phyloP scores from a whole-genome alignment of 2,888 invertebrate species.

The Bombylius discolor region DNA sequence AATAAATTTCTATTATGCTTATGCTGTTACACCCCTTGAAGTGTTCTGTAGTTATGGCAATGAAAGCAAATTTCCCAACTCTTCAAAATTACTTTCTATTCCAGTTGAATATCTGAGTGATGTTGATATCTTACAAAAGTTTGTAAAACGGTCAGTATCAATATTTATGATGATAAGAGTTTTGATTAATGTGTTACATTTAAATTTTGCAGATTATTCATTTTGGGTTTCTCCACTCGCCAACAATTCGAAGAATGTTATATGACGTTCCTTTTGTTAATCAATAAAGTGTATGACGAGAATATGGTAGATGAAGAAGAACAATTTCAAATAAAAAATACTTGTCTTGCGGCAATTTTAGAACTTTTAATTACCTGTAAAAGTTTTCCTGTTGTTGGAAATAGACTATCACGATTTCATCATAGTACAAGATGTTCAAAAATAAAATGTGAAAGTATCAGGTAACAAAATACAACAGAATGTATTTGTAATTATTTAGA shows the following conservation, averaged over 20 bases:
- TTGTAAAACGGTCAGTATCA: conserved; percentile 51
- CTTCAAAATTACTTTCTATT: conserved; percentile 33
- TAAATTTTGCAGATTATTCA: conserved; percentile 46
- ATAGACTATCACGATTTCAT: conserved; percentile 29
- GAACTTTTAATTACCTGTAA: conserved; percentile 36
- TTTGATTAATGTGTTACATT: too few species aligned
- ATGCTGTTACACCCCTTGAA: conserved; percentile 35
- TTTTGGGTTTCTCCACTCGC: conserved; percentile 80
- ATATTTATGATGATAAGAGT: too few species aligned
- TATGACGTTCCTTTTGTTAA: conserved; percentile 65
- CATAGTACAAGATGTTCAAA: conserved; percentile 33
- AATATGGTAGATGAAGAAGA: conserved; percentile 37
- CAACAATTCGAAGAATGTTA: conserved; percentile 96
- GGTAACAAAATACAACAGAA: conserved; percentile 21
- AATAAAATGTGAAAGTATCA: conserved; percentile 35
- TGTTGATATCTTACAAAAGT: conserved; percentile 68
- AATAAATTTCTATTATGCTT: conserved; percentile 32
- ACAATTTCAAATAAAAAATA: conserved; percentile 36
- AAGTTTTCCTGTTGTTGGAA: conserved; percentile 36
- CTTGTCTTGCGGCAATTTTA: conserved; percentile 34
- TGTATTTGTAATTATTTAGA: too few species aligned
- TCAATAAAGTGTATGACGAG: conserved; percentile 37
- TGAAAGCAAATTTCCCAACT: conserved; percentile 15
- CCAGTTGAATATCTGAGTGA: conserved; percentile 36
- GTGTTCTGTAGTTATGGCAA: conserved; percentile 20